These are phyloP conservation scores for Limenitis camilla DNA, from an alignment of 2,888 invertebrate species.

Conservation along the genomic window DNA sequence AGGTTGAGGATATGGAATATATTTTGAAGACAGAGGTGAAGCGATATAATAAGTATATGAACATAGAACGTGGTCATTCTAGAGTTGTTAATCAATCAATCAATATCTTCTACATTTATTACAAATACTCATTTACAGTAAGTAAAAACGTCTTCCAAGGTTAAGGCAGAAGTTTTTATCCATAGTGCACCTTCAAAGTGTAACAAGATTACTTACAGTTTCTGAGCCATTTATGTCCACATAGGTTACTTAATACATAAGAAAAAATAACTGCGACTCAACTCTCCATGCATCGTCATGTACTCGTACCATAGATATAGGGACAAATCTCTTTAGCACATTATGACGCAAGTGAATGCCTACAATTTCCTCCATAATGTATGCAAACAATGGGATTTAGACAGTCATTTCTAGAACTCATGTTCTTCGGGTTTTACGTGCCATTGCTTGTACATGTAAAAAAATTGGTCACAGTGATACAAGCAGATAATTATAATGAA, in stretches of 20 bases:
- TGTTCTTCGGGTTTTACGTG: slow-evolving; percentile 9
- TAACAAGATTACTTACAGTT: no score
- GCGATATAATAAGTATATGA: no score
- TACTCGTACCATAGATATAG: background rate
- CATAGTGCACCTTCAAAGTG: no score
- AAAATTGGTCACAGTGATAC: background rate
- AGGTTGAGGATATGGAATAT: no score
- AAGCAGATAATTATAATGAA: slow-evolving; percentile 1
- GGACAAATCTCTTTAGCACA: slow-evolving; percentile 23
- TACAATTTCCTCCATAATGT: slow-evolving; percentile 20
- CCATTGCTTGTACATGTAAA: background rate
- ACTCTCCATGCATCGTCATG: background rate
- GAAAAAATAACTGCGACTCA: background rate
- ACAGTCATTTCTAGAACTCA: slow-evolving; percentile 10
- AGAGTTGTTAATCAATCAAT: no score
- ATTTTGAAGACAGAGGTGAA: no score
- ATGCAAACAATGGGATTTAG: slow-evolving; percentile 16
- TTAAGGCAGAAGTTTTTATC: no score
- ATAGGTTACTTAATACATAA: background rate
- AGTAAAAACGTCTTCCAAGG: no score
- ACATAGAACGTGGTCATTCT: no score
- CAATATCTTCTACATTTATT: no score
- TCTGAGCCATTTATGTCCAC: background rate
- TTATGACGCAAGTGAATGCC: slow-evolving; percentile 22
- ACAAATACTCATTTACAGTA: no score